Percentiles rank a stretch among this genome's conserved stretches.
These are phyloP conservation scores for Karalla daura DNA, from an alignment of 2,797 vertebrate species.

Conservation along the genomic window DNA sequence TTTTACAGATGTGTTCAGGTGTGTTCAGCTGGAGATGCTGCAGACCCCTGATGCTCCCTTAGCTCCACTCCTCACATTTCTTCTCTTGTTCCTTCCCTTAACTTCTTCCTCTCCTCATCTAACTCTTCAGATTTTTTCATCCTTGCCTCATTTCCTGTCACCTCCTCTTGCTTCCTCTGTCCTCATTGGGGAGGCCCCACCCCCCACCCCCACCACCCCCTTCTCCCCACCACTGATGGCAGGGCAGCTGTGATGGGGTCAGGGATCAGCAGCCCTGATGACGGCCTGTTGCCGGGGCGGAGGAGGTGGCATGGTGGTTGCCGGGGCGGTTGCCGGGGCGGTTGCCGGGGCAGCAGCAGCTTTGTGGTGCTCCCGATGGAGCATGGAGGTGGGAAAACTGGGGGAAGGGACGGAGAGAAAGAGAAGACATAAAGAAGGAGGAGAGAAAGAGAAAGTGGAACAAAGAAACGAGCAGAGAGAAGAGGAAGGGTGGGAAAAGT, in stretches of 20 bases:
- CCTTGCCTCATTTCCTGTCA: too few species aligned
- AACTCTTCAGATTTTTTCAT: background rate
- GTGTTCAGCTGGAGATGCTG: too few species aligned
- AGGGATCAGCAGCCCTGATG: slow-evolving; percentile 62
- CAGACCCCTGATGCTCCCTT: background rate
- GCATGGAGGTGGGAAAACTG: slow-evolving; percentile 70
- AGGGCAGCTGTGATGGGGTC: slow-evolving; percentile 75
- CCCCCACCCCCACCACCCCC: too few species aligned
- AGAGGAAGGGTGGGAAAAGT: slow-evolving; percentile 56
- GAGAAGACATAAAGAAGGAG: slow-evolving; percentile 32
- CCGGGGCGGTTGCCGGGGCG: slow-evolving; percentile 30
- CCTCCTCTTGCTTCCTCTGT: too few species aligned
- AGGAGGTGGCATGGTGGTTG: slow-evolving; percentile 54
- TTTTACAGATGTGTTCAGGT: too few species aligned
- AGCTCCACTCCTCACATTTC: too few species aligned
- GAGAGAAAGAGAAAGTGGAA: slow-evolving; percentile 33
- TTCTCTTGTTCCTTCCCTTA: background rate
- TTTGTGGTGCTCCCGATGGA: slow-evolving; percentile 56
- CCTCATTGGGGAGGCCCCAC: too few species aligned
- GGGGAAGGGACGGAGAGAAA: slow-evolving; percentile 64
- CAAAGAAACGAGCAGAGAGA: slow-evolving; percentile 56
- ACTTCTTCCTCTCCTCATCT: background rate
- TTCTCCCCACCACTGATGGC: too few species aligned
- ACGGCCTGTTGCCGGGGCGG: slow-evolving; percentile 69
- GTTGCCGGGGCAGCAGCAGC: slow-evolving; percentile 55